These are phyloP conservation scores for Eilema caniola DNA, from an alignment of 2,888 invertebrate genomes.

Conservation along the genomic window DNA sequence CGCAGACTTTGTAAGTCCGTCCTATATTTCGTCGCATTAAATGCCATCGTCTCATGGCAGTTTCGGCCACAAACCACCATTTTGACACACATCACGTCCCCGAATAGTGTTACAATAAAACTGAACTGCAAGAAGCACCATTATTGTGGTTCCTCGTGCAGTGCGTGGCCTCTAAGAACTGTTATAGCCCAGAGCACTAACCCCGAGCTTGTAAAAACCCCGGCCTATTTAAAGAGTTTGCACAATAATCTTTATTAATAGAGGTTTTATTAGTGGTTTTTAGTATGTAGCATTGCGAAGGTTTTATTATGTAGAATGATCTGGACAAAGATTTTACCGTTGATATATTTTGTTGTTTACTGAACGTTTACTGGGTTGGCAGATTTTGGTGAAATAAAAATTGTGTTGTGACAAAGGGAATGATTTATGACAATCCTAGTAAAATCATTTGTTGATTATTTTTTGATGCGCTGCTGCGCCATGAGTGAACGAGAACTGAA, in stretches of 20 bases:
- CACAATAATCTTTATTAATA: slow-evolving; percentile 49
- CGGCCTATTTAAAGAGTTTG: slow-evolving; percentile 30
- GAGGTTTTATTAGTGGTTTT: slow-evolving; percentile 30
- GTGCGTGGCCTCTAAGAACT: slow-evolving; percentile 33
- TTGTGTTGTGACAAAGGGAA: too few species aligned
- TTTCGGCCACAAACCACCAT: slow-evolving; percentile 10
- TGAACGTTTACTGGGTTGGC: too few species aligned
- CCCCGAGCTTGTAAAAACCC: slow-evolving; percentile 23
- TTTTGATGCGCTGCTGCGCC: too few species aligned
- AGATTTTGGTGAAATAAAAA: too few species aligned
- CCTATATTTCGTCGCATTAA: neutral
- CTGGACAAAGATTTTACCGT: neutral
- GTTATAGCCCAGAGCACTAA: slow-evolving; percentile 31
- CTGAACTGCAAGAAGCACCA: slow-evolving; percentile 32
- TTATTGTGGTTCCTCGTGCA: slow-evolving; percentile 31
- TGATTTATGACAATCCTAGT: too few species aligned
- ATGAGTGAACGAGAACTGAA: too few species aligned
- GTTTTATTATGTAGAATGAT: neutral
- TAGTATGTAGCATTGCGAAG: neutral
- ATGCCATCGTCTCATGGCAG: neutral
- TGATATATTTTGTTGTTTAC: too few species aligned
- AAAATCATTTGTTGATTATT: too few species aligned
- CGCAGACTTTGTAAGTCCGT: neutral
- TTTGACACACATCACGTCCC: slow-evolving; percentile 30
- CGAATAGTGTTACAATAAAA: slow-evolving; percentile 38